These are phyloP conservation scores for Agraylea sexmaculata DNA, from an alignment of 1,140 invertebrate species.

Conservation along the genomic window DNA sequence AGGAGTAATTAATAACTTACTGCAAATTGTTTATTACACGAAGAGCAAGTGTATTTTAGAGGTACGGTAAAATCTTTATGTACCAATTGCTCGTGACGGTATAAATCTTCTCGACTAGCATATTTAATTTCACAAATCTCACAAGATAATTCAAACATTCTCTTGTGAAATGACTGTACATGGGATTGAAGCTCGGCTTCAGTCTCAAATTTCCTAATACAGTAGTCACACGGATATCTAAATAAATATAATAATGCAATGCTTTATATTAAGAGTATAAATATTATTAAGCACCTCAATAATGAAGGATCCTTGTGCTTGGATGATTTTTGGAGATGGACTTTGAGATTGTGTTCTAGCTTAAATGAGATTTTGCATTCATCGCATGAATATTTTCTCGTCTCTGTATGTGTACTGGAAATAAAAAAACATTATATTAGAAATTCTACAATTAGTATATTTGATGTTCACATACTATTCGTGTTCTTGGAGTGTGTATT, in stretches of 20 bases:
- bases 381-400: constrained; percentile 11
- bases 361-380: constrained; percentile 18
- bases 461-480: too few species aligned
- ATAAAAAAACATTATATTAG: too few species aligned
- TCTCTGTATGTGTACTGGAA: constrained; percentile 11
- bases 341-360: constrained; percentile 10
- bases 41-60: constrained; percentile 1
- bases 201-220: constrained; percentile 7
- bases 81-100: not conserved
- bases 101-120: constrained; percentile 2
- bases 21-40: constrained; percentile 7
- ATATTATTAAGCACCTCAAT: too few species aligned
- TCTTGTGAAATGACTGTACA: constrained; percentile 3
- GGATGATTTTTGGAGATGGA: constrained; percentile 12
- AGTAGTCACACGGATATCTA: not conserved
- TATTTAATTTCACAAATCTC: constrained; percentile 5
- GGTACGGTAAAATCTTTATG: constrained; percentile 2
- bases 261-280: too few species aligned
- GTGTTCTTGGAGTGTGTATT: too few species aligned
- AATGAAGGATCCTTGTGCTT: constrained; percentile 15
- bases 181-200: constrained; percentile 3
- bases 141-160: not conserved
- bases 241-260: too few species aligned
- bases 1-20: too few species aligned
- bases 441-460: too few species aligned